Base-by-base conservation (phyloP, 2,113 vertebrate species). In the Trinectes maculatus region DNA sequence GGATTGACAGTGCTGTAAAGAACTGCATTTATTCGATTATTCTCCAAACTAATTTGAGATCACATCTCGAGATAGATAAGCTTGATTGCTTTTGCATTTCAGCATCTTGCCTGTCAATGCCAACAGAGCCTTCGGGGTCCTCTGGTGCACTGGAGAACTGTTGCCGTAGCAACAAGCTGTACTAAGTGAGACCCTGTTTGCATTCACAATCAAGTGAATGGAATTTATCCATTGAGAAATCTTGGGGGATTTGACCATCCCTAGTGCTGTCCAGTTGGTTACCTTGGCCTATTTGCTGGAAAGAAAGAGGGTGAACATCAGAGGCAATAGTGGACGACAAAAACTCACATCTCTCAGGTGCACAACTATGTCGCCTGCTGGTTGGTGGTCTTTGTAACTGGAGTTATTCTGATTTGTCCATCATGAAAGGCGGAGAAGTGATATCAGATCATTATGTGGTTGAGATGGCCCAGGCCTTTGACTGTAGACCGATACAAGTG, bases 121-220 rank as follows among this genome's bases (percentile, higher is more conserved):
- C 62, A 74, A 66, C 52, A 12, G 72, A 73, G 75, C 55, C 75
- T 77, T 83, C 40, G 65, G 71, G 71, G 57, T 73, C 59, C 57
- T 85, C 42, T 7, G 8, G 26, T 64, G 68, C 60, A 57, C 75
- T 64, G 0, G 34, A 60, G 69, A 56, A 48, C 60, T 57, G 88
- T 91, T 89, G 77, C 85, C 85, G 40, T 89, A 77, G 90, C 83
- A 91, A 92, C 88, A 74, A 64, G 69, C 64, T 60, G 53, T 54
- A 64, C 66, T 51, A 61, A 51, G 64, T 55, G 69, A 72, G 61
- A 42, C 25, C 46, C 36, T 25, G 31, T 28, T 34, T 76, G 62
- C 63, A 77, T 73, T 57, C 42, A 53, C 19, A 74, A 76, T 79
- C 71, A 78, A 58, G 60, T 85, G 57, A 73, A 71, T n/a, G n/a